phyloP scores from a whole-genome alignment of 2,888 invertebrate genomes.

The Ditylenchus weischeri region DNA sequence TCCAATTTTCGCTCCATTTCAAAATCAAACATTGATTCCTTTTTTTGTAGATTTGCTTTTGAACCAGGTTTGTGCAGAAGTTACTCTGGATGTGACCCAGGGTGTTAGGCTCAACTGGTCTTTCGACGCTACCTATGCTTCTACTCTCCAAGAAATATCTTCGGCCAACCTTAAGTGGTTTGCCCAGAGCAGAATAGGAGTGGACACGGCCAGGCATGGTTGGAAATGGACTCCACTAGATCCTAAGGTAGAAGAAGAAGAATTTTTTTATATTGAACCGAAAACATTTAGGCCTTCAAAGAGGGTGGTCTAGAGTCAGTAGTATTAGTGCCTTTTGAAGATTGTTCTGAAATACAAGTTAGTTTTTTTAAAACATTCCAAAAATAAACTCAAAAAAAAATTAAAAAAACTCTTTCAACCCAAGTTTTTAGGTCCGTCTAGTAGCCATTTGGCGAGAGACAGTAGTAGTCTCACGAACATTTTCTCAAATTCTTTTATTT shows the following conservation, averaged over 20 bases:
- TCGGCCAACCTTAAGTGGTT: slow-evolving; percentile 51
- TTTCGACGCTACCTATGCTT: slow-evolving; percentile 37
- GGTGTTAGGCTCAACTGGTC: slow-evolving; percentile 45
- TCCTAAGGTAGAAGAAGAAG: slow-evolving; percentile 23
- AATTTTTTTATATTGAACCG: not conserved
- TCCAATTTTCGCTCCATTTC: too few relatives aligned
- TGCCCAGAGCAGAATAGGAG: slow-evolving; percentile 38
- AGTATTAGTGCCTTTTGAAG: slow-evolving; percentile 24
- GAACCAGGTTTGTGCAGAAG: slow-evolving; percentile 40
- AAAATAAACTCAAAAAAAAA: not conserved
- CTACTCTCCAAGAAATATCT: slow-evolving; percentile 45
- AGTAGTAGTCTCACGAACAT: slow-evolving; percentile 41
- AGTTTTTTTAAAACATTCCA: not conserved
- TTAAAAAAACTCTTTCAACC: not conserved
- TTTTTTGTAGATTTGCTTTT: slow-evolving; percentile 29
- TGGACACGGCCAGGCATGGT: slow-evolving; percentile 28
- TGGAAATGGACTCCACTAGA: slow-evolving; percentile 46
- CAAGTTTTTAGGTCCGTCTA: slow-evolving; percentile 37
- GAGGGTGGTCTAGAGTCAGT: slow-evolving; percentile 20
- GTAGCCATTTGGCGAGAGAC: slow-evolving; percentile 45
- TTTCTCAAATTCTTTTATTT: slow-evolving; percentile 20
- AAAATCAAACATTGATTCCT: too few relatives aligned
- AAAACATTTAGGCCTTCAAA: slow-evolving; percentile 26
- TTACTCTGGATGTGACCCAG: slow-evolving; percentile 37
- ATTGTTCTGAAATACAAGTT: slow-evolving; percentile 16